Evolutionary conservation across 2,888 invertebrate genomes (phyloP).

Genomic region (Dicroscelio sp.): DNA sequence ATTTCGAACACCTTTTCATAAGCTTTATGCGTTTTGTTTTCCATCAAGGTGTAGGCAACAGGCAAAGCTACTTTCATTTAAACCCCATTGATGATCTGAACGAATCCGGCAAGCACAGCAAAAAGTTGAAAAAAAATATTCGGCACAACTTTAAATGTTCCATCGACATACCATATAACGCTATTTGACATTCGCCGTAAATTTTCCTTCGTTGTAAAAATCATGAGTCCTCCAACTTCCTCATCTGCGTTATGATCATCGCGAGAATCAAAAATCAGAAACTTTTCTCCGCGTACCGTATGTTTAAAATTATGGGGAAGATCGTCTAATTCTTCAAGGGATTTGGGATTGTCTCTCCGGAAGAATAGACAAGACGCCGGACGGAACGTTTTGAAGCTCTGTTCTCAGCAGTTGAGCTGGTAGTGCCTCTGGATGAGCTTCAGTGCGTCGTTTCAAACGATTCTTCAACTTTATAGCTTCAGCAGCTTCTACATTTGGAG

Average conservation of each 20-base stretch:
- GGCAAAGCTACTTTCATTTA: constrained; percentile 35
- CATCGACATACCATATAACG: not conserved
- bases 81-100: constrained; percentile 6
- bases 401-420: too few species aligned
- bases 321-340: too few species aligned
- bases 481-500: too few species aligned
- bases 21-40: not conserved
- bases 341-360: too few species aligned
- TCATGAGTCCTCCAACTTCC: not conserved
- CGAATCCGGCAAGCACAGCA: constrained; percentile 3
- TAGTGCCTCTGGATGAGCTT: too few species aligned
- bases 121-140: constrained; percentile 26
- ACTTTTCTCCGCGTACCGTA: too few species aligned
- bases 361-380: too few species aligned
- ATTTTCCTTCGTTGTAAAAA: not conserved
- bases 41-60: not conserved
- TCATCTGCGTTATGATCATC: not conserved
- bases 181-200: not conserved
- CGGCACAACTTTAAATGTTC: not conserved
- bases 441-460: too few species aligned
- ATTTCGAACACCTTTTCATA: constrained; percentile 44
- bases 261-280: too few species aligned
- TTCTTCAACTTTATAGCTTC: too few species aligned
- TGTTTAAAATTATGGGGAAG: too few species aligned
- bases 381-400: too few species aligned